These are phyloP conservation scores for Otolemur garnettii DNA, from an alignment of 2,113 vertebrate genomes.

Conservation along the genomic window DNA sequence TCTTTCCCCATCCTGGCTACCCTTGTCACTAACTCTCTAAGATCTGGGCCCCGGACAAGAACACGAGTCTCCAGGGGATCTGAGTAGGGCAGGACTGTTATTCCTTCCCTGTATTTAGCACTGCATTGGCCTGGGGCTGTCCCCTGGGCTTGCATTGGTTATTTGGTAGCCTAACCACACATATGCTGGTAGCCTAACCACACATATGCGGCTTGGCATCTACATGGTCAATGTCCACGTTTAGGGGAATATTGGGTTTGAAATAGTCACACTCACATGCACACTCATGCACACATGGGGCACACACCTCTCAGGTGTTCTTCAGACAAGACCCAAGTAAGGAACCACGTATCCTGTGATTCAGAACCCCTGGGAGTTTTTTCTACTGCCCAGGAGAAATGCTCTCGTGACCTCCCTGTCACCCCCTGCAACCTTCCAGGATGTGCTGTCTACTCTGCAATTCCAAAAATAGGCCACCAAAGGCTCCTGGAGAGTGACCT, in stretches of 20 bases:
- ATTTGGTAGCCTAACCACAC: neutral
- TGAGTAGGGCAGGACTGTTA: neutral
- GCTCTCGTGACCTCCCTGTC: neutral
- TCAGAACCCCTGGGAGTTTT: neutral
- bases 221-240: rapidly evolving
- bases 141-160: neutral
- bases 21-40: neutral
- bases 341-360: neutral
- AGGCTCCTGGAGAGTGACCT: neutral
- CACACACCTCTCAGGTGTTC: neutral
- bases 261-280: too few species aligned
- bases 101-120: neutral
- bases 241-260: neutral
- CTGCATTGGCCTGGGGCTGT: neutral
- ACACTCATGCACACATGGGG: neutral
- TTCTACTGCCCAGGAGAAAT: neutral
- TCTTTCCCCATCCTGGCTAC: neutral
- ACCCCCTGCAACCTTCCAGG: neutral
- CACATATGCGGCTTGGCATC: neutral
- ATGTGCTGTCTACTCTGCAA: neutral
- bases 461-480: neutral
- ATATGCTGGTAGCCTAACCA: neutral
- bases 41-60: neutral
- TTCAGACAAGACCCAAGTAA: neutral
- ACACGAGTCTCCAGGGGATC: neutral